Conservation (phyloP, 2,797 vertebrate species). For the Setipinna tenuifilis region DNA sequence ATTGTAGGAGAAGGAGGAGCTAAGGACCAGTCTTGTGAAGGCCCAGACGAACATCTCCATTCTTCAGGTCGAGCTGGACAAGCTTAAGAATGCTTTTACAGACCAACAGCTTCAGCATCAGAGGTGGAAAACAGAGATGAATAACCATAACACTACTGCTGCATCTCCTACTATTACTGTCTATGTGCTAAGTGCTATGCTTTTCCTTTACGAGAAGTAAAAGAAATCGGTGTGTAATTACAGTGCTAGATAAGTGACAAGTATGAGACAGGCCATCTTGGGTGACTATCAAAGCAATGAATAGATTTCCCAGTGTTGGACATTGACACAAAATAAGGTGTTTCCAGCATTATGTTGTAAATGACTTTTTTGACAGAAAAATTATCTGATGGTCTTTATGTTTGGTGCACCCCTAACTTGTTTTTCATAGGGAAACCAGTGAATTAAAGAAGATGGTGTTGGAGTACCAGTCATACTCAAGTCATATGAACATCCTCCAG, state of each 20-base stretch:
- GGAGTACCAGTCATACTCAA: constrained; percentile 69
- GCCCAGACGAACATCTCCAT: constrained; percentile 65
- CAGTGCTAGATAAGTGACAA: not conserved
- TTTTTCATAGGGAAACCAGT: constrained; percentile 66
- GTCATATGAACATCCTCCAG: constrained; percentile 72
- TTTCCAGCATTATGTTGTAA: too few relatives aligned
- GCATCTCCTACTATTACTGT: too few relatives aligned
- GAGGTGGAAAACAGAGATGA: constrained; percentile 60
- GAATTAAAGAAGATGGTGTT: constrained; percentile 64
- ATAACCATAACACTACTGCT: too few relatives aligned
- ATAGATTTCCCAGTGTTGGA: too few relatives aligned
- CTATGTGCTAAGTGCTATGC: not conserved
- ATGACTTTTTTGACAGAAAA: not conserved
- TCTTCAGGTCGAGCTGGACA: constrained; percentile 74
- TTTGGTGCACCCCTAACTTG: not conserved
- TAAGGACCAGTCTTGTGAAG: constrained; percentile 61
- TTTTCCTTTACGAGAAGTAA: not conserved
- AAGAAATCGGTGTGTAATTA: not conserved
- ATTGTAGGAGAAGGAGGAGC: constrained; percentile 73
- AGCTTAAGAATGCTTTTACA: constrained; percentile 67
- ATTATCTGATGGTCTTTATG: not conserved
- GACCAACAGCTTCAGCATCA: constrained; percentile 68
- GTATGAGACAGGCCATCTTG: not conserved
- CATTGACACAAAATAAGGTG: too few relatives aligned
- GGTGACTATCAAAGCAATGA: not conserved